phyloP scores from a whole-genome alignment of 2,888 invertebrate species.

The Theretra japonica region DNA sequence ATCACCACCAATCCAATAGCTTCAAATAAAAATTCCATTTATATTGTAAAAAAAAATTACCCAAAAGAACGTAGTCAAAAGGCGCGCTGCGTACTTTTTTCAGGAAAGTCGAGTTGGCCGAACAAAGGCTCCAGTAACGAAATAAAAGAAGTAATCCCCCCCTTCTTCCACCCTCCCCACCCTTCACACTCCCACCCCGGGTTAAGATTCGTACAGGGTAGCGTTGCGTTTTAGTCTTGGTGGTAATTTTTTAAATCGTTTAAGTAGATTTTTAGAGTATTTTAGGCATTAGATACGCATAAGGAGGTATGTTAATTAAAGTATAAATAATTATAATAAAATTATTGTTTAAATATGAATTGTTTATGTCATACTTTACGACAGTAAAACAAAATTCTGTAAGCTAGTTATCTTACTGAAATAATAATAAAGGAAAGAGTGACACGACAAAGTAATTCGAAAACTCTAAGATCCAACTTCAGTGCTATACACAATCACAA shows the following conservation, averaged over 20 bases:
- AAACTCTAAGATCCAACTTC: too few species aligned
- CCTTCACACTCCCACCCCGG: constrained; percentile 35
- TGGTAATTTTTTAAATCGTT: neutral
- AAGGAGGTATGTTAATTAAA: too few species aligned
- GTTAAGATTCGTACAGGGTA: constrained; percentile 42
- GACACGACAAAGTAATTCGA: too few species aligned
- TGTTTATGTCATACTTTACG: too few species aligned
- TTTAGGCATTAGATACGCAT: neutral
- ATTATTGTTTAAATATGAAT: too few species aligned
- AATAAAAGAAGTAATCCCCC: constrained; percentile 53
- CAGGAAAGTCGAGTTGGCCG: constrained; percentile 34
- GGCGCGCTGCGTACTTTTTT: constrained; percentile 17
- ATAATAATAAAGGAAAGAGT: too few species aligned
- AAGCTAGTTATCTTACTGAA: too few species aligned
- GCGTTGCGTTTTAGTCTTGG: constrained; percentile 40
- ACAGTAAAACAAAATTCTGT: too few species aligned
- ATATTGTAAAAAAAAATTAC: constrained; percentile 1
- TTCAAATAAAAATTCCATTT: constrained; percentile 11
- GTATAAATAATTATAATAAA: too few species aligned
- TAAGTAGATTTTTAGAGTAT: neutral
- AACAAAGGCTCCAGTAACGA: constrained; percentile 58
- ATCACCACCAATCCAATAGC: neutral
- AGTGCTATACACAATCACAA: too few species aligned
- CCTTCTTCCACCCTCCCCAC: constrained; percentile 35
- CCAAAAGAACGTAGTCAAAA: constrained; percentile 18